Evolutionary conservation across 2,797 vertebrate genomes (phyloP), one percentile per base, ranked within the genome.

Genomic region (Amniataba percoides): DNA sequence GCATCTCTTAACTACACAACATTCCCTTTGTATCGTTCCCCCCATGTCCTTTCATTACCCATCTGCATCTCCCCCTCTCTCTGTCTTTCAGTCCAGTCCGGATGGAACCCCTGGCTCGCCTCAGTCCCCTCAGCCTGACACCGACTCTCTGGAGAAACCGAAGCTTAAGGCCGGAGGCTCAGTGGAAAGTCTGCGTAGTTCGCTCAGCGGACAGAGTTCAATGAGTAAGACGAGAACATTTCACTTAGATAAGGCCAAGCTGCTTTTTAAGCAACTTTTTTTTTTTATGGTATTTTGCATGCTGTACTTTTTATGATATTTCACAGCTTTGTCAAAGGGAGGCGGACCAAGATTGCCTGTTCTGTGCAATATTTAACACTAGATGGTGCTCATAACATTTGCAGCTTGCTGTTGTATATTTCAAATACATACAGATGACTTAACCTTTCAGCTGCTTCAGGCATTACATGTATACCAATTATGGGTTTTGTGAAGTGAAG

Each of bases 91-190:
- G 93, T 96, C 96, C 1, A 97, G 96, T 89, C 95, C 96, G 4
- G 97, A 98, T 42, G 96, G 96, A 31, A 90, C 95, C 36, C 96
- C 96, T 0, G 92, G 96, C 72, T 97, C 97, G 36, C 96, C 96
- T 0, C 96, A 96, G 67, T 95, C 95, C 0, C 95, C 96, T 90
- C 36, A 96, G 16, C 95, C 96, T 11, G 96, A 97, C 83, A 87
- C 94, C 0, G 96, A 97, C 90, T 96, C 96, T 56, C 78, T 96
- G 90, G 98, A 99, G 88, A 99, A 98, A 71, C 98, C 98, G 75
- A 99, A 98, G 92, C 97, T 99, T 7, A 99, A 98, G 92, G 98
- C 97, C 0, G 98, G 98, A 34, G 98, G 98, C 49, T 99, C 98
- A 0, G 98, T 99, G 42, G 98, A 99, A 94, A 99, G 98, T 80